Evolutionary conservation across 2,797 vertebrate genomes (phyloP).

Genomic region (Arctocebus calabarensis): DNA sequence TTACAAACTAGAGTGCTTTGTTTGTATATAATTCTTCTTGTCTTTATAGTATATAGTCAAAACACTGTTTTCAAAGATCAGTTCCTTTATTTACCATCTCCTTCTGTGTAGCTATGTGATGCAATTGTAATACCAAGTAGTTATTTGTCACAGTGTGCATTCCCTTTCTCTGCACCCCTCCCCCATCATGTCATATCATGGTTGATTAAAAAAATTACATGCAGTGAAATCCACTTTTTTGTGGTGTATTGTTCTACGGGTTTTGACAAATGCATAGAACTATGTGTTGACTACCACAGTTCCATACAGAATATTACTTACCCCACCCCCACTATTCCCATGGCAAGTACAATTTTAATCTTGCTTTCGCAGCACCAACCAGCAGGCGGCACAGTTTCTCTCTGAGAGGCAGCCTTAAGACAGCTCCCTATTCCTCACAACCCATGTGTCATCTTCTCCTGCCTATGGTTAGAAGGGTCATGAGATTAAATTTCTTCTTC

Average conservation of each 20-base stretch:
- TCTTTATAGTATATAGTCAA: conserved; percentile 52
- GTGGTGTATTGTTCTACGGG: not conserved
- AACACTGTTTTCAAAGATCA: conserved; percentile 63
- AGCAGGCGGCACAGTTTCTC: conserved; percentile 78
- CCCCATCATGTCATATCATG: not conserved
- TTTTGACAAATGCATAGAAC: conserved; percentile 61
- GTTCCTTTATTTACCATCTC: not conserved
- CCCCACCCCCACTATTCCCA: not conserved
- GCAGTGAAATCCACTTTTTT: conserved; percentile 46
- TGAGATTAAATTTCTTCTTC: conserved; percentile 15
- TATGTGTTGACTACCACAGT: not conserved
- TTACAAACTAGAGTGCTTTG: conserved; percentile 47
- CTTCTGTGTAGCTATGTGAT: conserved; percentile 13
- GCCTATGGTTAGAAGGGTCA: not conserved
- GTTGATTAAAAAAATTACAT: not conserved
- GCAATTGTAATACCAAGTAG: conserved; percentile 29
- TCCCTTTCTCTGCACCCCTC: not conserved
- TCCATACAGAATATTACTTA: conserved; percentile 9
- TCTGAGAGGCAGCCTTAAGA: not conserved
- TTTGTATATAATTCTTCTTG: conserved; percentile 57
- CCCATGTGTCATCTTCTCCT: not conserved
- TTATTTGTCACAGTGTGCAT: conserved; percentile 4
- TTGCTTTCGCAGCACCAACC: conserved; percentile 59
- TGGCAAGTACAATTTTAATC: conserved; percentile 17
- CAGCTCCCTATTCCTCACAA: not conserved